A percentile compares a stretch with the other conserved stretches of the same genome.
Evolutionary conservation across 2,888 invertebrate species (phyloP).

Genomic region (Creontiades dilutus): DNA sequence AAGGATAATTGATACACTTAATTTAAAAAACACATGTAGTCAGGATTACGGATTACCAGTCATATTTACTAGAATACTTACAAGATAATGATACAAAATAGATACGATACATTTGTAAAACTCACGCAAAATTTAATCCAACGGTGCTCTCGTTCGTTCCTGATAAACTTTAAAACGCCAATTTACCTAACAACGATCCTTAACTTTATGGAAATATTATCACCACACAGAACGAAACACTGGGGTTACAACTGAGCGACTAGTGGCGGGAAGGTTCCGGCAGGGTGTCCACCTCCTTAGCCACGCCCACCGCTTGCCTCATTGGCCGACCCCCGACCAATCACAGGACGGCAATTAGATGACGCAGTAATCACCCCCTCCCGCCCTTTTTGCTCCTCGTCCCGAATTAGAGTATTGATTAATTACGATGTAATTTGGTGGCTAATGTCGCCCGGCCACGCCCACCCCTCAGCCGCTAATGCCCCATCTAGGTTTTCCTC

Average conservation of each 20-base stretch:
- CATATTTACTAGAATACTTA: too few relatives aligned
- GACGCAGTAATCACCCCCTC: constrained; percentile 73
- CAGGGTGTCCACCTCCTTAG: neutral
- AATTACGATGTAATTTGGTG: constrained; percentile 75
- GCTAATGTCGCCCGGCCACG: constrained; percentile 72
- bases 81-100: too few relatives aligned
- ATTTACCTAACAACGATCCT: constrained; percentile 4
- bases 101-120: neutral
- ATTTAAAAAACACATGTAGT: too few relatives aligned
- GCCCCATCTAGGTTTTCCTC: constrained; percentile 40
- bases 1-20: too few relatives aligned
- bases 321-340: constrained; percentile 64
- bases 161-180: neutral
- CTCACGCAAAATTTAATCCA: constrained; percentile 6
- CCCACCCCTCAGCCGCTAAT: constrained; percentile 69
- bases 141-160: neutral
- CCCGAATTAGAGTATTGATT: constrained; percentile 74
- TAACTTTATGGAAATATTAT: neutral
- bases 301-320: constrained; percentile 4
- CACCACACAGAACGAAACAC: constrained; percentile 35
- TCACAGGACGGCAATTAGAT: constrained; percentile 69
- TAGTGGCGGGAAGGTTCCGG: constrained; percentile 44
- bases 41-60: too few relatives aligned
- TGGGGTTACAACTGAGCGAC: neutral
- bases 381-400: neutral